Evolutionary conservation across 1,140 invertebrate species (phyloP), one percentile per base, ranked within the genome.

Genomic region (Sycophaga agraensis): DNA sequence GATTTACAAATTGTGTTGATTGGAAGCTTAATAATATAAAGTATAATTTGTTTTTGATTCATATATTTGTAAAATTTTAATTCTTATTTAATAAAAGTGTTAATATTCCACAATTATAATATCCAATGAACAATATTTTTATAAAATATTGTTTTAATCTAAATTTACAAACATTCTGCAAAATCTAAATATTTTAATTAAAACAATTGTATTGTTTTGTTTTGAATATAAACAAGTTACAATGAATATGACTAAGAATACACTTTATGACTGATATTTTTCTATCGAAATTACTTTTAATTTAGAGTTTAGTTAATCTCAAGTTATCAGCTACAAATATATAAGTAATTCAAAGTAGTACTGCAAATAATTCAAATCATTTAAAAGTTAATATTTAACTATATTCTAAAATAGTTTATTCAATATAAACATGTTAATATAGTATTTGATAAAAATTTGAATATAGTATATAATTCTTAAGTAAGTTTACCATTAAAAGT

Each of bases 221-320:
- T 53, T 40, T 40, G 7, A 40, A 2, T 19, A 37, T 28, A 21
- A 21, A n/a, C 19, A n/a, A 7, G 28, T 55, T 31, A 31, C 21
- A 45, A 55, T 22, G 16, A 35, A 45, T 7, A 37, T 46, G 31
- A 56, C 54, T 56, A 22, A 56, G 31, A 46, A 46, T 42, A 56
- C 42, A 46, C 54, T 56, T n/a, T 34, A 12, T 55, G 35, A 42
- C n/a, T 14, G 14, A 16, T 24, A 3, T 7, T 55, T 31, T 43
- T 6, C 6, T 43, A 21, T 45, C 11, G 40, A 16, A 40, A 43
- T 31, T 17, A 4, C 12, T 22, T 28, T 21, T 6, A 43, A 28
- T 5, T n/a, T 5, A 14, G 5, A 19, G 7, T 19, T 1, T 9
- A 45, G 14, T 22, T 24, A 45, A 45, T 22, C 17, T 24, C 14